Conservation (phyloP, 2,888 invertebrate species). For the Gasteruption jaculator region DNA sequence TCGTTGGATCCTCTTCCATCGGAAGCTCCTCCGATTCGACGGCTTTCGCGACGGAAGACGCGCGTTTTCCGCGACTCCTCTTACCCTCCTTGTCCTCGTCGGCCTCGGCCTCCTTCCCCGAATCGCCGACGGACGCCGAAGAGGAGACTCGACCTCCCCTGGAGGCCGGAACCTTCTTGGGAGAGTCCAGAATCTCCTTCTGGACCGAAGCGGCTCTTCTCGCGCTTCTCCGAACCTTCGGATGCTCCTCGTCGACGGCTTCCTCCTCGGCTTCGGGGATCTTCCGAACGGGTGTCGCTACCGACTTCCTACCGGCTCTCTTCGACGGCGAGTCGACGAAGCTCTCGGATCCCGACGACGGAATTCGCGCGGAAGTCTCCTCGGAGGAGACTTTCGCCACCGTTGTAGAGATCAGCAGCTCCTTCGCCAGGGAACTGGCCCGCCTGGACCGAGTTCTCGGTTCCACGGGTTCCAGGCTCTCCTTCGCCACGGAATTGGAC, state of each 20-base stretch:
- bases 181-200: too few species aligned
- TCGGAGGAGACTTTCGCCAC: constrained; percentile 8
- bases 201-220: constrained; percentile 32
- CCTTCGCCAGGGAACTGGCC: constrained; percentile 30
- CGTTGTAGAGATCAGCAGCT: constrained; percentile 18
- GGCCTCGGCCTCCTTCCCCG: constrained; percentile 12
- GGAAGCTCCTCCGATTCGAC: not conserved
- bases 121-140: constrained; percentile 16
- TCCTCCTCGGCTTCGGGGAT: not conserved
- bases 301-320: not conserved
- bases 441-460: constrained; percentile 21
- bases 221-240: constrained; percentile 26
- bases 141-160: too few species aligned
- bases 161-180: too few species aligned
- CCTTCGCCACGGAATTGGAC: too few species aligned
- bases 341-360: constrained; percentile 5
- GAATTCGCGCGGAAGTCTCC: too few species aligned
- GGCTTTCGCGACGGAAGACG: not conserved
- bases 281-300: constrained; percentile 8
- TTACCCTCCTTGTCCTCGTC: constrained; percentile 16
- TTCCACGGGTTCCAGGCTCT: too few species aligned
- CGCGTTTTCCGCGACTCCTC: constrained; percentile 16
- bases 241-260: constrained; percentile 6
- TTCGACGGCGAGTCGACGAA: constrained; percentile 7
- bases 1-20: not conserved